Evolutionary conservation across 92 coral and sea anemone species (phyloP).

Genomic region (Phymanthus crucifer): DNA sequence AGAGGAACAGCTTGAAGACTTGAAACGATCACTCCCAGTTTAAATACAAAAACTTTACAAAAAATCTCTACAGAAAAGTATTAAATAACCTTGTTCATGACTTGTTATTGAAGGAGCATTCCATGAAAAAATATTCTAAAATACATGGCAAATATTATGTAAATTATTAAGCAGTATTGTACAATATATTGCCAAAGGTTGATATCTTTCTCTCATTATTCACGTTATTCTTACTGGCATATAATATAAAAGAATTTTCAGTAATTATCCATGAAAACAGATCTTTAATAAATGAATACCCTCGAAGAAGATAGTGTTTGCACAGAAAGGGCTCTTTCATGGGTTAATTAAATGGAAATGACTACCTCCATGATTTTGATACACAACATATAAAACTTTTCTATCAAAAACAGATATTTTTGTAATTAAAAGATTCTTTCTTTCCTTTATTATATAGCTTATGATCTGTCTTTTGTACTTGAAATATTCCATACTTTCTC

Average conservation of each 20-base stretch:
- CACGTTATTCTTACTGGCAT: too few relatives aligned
- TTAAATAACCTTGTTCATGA: neutral
- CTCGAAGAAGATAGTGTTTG: too few relatives aligned
- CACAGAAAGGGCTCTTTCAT: neutral
- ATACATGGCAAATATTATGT: neutral
- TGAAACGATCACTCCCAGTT: constrained; percentile 65
- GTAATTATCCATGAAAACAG: neutral
- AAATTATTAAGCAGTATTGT: neutral
- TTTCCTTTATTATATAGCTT: neutral
- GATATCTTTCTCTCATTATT: neutral
- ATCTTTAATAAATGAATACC: too few relatives aligned
- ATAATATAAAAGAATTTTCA: neutral
- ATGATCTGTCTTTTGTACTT: neutral
- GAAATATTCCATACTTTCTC: neutral
- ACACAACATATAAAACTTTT: neutral
- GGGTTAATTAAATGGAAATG: neutral
- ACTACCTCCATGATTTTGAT: neutral
- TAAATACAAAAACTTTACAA: constrained; percentile 10
- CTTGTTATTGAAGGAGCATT: neutral
- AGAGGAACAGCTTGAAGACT: constrained; percentile 79
- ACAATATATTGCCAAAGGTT: neutral
- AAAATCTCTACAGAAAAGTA: neutral
- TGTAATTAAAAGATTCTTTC: neutral
- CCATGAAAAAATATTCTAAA: neutral
- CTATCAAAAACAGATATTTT: neutral